Evolutionary conservation across 2,113 vertebrate genomes (phyloP), one percentile per base, ranked within the genome.

Genomic region (Tachysurus fulvidraco): DNA sequence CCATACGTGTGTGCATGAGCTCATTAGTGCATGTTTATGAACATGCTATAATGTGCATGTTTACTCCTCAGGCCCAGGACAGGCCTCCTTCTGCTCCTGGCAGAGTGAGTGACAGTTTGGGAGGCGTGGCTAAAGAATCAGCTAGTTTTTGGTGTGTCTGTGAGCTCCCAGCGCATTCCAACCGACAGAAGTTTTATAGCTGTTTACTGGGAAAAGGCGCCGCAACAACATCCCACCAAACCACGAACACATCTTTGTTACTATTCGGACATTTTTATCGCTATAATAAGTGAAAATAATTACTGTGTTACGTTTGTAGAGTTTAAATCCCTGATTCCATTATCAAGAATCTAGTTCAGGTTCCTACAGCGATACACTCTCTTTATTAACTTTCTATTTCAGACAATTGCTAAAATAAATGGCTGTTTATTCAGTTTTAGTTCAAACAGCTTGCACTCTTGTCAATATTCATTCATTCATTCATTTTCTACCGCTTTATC

Each of bases 1-100:
- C 86, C 73, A 54, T 71, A 50, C 46, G 62, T 41, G 81, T 86
- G 91, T 89, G 92, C 93, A 92, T 90, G 92, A 91, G 91, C 89
- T 90, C 89, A 92, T 95, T 93, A 95, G 77, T 91, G 92, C 92
- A 92, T 92, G 89, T 90, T 54, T 88, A 88, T 93, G 93, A 93
- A 90, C 94, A 95, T 55, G 89, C 82, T 88, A 90, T 94, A 94
- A 94, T 25, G 78, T 81, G 78, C 78, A 60, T 44, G 55, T 60
- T 25, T 7, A 41, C 78, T 81, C 78, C 78, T 60, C 78, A 81
- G 55, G 78, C 55, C 57, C 30, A 41, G 78, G 78, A 59, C 55
- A 25, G 36, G 52, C 55, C 30, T 21, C 78, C 55, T 59, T 60
- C 78, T 60, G 78, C 78, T 81, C 44, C 30, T 60, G 55, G 78